Conservation (phyloP, 2,888 invertebrate species). For the Subacronicta megacephala region DNA sequence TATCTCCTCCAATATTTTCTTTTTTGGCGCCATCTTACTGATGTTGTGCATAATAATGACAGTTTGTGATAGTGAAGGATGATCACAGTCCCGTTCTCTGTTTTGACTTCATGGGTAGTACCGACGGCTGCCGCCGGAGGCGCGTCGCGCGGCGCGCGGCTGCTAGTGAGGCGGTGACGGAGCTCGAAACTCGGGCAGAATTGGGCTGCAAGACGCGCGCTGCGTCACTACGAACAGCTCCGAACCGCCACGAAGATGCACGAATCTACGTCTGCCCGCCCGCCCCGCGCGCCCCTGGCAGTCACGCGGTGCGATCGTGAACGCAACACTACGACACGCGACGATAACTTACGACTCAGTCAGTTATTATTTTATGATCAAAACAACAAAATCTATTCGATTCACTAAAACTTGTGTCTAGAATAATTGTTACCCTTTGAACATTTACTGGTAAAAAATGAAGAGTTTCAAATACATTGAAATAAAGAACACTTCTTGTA, state of each 20-base stretch:
- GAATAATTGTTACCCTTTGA: not conserved
- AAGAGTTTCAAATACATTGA: too few species aligned
- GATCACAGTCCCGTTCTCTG: too few species aligned
- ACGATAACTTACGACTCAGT: constrained; percentile 20
- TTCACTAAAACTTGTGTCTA: not conserved
- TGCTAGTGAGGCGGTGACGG: too few species aligned
- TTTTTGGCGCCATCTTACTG: constrained; percentile 29
- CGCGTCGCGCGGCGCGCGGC: too few species aligned
- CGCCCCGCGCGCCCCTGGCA: constrained; percentile 11
- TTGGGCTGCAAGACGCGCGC: not conserved
- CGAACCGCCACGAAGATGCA: constrained; percentile 18
- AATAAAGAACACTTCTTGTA: too few species aligned
- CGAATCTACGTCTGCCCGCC: constrained; percentile 8
- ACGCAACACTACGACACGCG: constrained; percentile 19
- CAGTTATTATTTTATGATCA: constrained; percentile 4
- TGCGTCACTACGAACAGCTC: constrained; percentile 14
- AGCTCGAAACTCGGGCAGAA: too few species aligned
- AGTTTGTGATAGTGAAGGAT: too few species aligned
- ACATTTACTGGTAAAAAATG: not conserved
- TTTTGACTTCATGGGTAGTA: too few species aligned
- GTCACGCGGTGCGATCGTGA: constrained; percentile 20
- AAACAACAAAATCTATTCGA: constrained; percentile 10
- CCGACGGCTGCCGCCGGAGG: too few species aligned
- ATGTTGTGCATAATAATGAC: too few species aligned
- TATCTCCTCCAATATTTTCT: constrained; percentile 65